These are phyloP conservation scores for Mycetomoellerius zeteki DNA, from an alignment of 1,140 invertebrate species.

Conservation along the genomic window DNA sequence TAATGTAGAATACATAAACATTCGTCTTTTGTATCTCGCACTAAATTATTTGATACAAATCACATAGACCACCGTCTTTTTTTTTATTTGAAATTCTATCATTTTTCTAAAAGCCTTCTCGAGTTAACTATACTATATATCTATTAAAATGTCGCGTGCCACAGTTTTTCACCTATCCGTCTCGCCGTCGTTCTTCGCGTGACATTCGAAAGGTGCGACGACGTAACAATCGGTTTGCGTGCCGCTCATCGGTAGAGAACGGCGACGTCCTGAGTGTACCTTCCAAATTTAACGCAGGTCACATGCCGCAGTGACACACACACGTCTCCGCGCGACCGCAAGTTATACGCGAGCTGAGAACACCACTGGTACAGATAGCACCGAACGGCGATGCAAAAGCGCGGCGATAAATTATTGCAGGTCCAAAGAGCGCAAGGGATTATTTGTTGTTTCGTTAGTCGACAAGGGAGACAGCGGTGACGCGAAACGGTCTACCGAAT, in stretches of 20 bases:
- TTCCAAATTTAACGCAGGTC: slow-evolving; percentile 63
- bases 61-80: background rate
- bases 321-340: background rate
- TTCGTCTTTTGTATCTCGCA: background rate
- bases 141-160: background rate
- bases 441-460: slow-evolving; percentile 42
- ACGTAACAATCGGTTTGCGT: slow-evolving; percentile 52
- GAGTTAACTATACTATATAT: background rate
- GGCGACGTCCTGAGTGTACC: slow-evolving; percentile 32
- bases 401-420: slow-evolving; percentile 13
- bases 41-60: background rate
- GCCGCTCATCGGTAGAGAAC: background rate
- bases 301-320: slow-evolving; percentile 44
- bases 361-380: slow-evolving; percentile 17
- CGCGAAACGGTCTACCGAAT: background rate
- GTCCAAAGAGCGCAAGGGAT: background rate
- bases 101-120: background rate
- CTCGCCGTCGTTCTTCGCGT: slow-evolving; percentile 1
- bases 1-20: background rate
- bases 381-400: background rate
- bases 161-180: background rate
- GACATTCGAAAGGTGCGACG: slow-evolving; percentile 44
- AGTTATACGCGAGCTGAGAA: slow-evolving; percentile 22
- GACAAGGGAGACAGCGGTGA: background rate
- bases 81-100: background rate